Percentiles rank a stretch among this genome's conserved stretches.
Conservation (phyloP, 2,888 invertebrate genomes). For the Melanchra persicariae region DNA sequence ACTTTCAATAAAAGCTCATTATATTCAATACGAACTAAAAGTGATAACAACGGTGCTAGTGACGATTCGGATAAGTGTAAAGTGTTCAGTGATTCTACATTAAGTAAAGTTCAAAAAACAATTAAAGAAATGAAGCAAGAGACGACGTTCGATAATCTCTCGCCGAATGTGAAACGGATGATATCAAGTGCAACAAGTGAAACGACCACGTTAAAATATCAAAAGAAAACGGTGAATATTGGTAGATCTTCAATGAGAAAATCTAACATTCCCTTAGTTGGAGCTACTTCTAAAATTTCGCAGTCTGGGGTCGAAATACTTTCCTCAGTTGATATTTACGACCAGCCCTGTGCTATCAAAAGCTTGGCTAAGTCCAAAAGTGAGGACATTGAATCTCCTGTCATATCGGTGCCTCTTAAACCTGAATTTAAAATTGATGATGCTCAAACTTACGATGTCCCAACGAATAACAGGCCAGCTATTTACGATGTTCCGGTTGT, state of each 20-base stretch:
- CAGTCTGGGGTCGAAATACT: conserved; percentile 88
- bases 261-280: conserved; percentile 88
- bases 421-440: conserved; percentile 83
- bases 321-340: conserved; percentile 87
- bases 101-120: conserved; percentile 80
- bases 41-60: conserved; percentile 84
- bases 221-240: conserved; percentile 81
- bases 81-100: conserved; percentile 77
- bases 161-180: conserved; percentile 92
- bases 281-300: conserved; percentile 89
- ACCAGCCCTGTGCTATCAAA: conserved; percentile 80
- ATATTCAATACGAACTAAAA: conserved; percentile 84
- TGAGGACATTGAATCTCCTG: conserved; percentile 74
- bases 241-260: conserved; percentile 83
- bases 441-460: conserved; percentile 85
- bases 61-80: conserved; percentile 77
- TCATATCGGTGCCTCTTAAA: conserved; percentile 69
- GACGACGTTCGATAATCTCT: conserved; percentile 89
- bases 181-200: conserved; percentile 89
- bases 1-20: conserved; percentile 86
- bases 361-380: conserved; percentile 70
- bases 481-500: conserved; percentile 87
- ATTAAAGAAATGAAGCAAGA: conserved; percentile 81
- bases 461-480: conserved; percentile 85
- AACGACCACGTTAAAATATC: conserved; percentile 84